These are phyloP conservation scores for Nyleta sp. DNA, from an alignment of 2,888 invertebrate genomes.

Conservation along the genomic window DNA sequence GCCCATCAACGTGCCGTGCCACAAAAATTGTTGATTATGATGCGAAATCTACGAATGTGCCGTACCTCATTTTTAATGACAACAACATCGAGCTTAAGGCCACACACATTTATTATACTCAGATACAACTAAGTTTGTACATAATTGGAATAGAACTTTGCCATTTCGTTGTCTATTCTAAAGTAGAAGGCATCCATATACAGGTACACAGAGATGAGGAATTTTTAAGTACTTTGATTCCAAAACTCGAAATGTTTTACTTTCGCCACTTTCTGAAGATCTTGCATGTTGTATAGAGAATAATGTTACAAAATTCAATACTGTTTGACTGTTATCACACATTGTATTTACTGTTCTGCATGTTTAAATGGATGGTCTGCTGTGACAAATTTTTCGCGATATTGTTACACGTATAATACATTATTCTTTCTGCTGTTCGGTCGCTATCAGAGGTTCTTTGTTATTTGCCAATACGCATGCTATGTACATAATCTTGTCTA, in stretches of 20 bases:
- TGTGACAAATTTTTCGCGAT: neutral
- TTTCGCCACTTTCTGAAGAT: conserved; percentile 1
- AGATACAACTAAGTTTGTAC: conserved; percentile 12
- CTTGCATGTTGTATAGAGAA: neutral
- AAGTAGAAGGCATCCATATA: neutral
- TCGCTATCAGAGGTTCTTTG: conserved; percentile 40
- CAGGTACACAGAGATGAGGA: conserved; percentile 4
- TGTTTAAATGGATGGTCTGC: too few relatives aligned
- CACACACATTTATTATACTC: conserved; percentile 15
- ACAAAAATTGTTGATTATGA: neutral
- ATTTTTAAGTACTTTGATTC: conserved; percentile 14
- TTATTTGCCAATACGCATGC: conserved; percentile 48
- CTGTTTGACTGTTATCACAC: too few relatives aligned
- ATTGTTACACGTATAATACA: neutral
- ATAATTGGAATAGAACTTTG: neutral
- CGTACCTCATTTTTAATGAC: neutral
- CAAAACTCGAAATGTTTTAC: conserved; percentile 48
- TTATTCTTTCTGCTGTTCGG: neutral
- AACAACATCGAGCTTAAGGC: too few relatives aligned
- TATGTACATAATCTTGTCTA: conserved; percentile 42
- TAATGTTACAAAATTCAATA: neutral
- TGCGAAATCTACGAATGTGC: neutral
- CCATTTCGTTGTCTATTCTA: conserved; percentile 19
- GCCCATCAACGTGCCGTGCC: conserved; percentile 1
- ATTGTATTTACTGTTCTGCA: too few relatives aligned